These are phyloP conservation scores for Strigops habroptila DNA, from an alignment of 2,113 vertebrate species.

Conservation along the genomic window DNA sequence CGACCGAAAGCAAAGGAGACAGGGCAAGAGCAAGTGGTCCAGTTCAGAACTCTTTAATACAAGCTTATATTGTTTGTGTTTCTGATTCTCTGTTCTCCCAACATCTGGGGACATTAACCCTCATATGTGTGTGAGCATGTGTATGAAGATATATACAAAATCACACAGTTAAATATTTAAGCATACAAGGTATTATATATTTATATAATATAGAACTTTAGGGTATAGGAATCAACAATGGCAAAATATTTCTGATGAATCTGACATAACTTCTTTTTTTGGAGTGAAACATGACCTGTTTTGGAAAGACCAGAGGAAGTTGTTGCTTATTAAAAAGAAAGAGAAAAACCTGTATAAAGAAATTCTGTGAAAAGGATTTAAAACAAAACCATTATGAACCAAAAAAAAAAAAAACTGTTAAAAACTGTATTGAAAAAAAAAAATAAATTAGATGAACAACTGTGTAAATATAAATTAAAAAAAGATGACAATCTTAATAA, in stretches of 20 bases:
- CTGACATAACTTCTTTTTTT: conserved; percentile 63
- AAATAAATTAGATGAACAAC: conserved; percentile 99
- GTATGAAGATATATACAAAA: conserved; percentile 70
- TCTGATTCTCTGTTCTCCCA: conserved; percentile 62
- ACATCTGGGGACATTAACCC: conserved; percentile 59
- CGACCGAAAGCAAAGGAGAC: conserved; percentile 53
- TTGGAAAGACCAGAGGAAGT: conserved; percentile 71
- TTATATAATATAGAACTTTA: conserved; percentile 85
- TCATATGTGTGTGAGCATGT: conserved; percentile 45
- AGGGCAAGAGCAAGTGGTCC: conserved; percentile 6
- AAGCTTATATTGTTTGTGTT: conserved; percentile 67
- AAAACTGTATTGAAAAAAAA: conserved; percentile 88
- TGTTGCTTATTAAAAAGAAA: conserved; percentile 47
- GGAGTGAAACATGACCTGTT: conserved; percentile 75
- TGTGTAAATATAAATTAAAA: conserved; percentile 99
- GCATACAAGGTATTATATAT: conserved; percentile 84
- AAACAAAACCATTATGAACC: conserved; percentile 67
- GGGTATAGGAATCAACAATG: conserved; percentile 82
- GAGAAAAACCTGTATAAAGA: conserved; percentile 72
- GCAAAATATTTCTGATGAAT: conserved; percentile 81
- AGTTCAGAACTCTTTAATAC: conserved; percentile 74
- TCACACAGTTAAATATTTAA: conserved; percentile 73
- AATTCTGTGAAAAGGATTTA: conserved; percentile 69
- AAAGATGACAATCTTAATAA: conserved; percentile 99
- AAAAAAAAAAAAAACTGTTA: conserved; percentile 82